Evolutionary conservation across 2,113 vertebrate genomes (phyloP).

Genomic region (Chunga burmeisteri): DNA sequence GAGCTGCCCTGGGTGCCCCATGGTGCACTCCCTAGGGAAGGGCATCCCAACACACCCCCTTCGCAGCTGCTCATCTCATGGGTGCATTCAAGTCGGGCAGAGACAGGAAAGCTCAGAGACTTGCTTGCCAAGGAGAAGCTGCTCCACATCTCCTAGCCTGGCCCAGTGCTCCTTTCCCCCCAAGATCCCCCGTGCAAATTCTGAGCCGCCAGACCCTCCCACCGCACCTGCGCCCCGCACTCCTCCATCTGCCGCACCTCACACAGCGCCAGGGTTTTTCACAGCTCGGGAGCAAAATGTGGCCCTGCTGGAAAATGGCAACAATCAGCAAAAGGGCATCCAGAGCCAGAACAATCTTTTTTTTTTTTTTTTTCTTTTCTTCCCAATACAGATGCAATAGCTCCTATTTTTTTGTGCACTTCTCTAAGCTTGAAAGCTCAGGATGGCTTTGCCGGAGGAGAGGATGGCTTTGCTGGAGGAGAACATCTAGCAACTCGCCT

Average conservation of each 20-base stretch:
- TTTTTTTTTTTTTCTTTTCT: neutral
- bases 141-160: neutral
- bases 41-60: neutral
- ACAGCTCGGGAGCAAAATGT: neutral
- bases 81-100: rapidly evolving
- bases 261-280: neutral
- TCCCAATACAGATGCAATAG: neutral
- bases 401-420: neutral
- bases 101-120: neutral
- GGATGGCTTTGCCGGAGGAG: neutral
- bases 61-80: neutral
- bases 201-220: neutral
- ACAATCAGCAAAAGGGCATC: neutral
- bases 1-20: neutral
- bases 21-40: rapidly evolving
- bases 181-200: neutral
- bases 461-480: neutral
- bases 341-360: neutral
- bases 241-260: neutral
- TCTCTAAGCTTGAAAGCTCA: neutral
- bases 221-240: neutral
- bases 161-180: neutral
- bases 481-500: neutral
- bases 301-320: neutral
- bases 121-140: neutral